phyloP scores from a whole-genome alignment of 35 echinoderm and acorn worm species.

The Lytechinus variegatus region DNA sequence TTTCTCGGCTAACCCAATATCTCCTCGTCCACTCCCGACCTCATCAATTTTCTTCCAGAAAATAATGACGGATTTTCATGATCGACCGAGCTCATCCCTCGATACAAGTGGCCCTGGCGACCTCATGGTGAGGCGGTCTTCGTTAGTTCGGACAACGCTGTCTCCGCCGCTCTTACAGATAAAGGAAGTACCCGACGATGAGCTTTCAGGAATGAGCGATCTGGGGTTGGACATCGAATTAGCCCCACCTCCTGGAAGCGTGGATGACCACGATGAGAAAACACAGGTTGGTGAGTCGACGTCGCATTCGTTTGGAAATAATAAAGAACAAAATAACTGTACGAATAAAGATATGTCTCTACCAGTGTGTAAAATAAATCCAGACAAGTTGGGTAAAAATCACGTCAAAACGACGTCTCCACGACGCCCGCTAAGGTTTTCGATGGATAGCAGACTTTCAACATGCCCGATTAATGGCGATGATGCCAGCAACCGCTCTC shows the following conservation, averaged over 20 bases:
- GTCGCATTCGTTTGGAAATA: neutral
- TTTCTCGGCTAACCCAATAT: neutral
- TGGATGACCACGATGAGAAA: neutral
- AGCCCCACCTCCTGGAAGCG: neutral
- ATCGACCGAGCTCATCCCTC: neutral
- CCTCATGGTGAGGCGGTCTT: conserved; percentile 44
- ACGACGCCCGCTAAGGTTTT: neutral
- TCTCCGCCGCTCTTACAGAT: neutral
- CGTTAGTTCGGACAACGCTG: neutral
- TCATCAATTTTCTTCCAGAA: neutral
- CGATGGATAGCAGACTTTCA: neutral
- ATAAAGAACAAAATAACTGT: neutral
- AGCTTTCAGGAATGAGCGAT: neutral
- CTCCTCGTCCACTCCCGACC: neutral
- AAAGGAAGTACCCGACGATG: neutral
- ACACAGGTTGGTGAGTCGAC: neutral
- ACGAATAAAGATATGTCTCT: neutral
- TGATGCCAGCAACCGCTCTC: neutral
- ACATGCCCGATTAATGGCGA: neutral
- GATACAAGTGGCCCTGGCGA: neutral
- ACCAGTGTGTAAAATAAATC: neutral
- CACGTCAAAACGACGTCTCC: neutral
- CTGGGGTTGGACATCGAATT: neutral
- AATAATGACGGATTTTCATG: neutral
- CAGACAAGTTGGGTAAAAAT: neutral